A percentile compares a stretch with the other conserved stretches of the same genome.
These are phyloP conservation scores for Misgurnus mizolepis DNA, from an alignment of 2,113 vertebrate species.

Conservation along the genomic window DNA sequence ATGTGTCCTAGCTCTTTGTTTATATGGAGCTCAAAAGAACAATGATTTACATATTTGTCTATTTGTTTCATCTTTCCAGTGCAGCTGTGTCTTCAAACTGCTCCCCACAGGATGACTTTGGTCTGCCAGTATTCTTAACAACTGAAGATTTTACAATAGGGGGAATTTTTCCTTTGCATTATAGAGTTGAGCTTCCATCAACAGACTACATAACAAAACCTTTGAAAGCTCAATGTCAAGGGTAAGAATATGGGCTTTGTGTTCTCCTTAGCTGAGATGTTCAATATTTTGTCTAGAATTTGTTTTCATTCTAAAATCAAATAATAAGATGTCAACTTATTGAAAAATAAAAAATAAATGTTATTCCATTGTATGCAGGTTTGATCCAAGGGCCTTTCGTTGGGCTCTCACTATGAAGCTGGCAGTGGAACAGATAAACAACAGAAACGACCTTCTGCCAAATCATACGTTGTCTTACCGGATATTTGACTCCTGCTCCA, in stretches of 20 bases:
- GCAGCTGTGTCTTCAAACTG: conserved; percentile 50
- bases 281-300: background rate
- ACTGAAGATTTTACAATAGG: conserved; percentile 63
- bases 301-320: background rate
- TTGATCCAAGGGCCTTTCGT: conserved; percentile 74
- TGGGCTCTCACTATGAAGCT: conserved; percentile 75
- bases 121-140: conserved; percentile 58
- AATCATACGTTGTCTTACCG: conserved; percentile 73
- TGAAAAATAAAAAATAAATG: background rate
- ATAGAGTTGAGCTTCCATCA: conserved; percentile 68
- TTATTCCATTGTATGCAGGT: conserved; percentile 55
- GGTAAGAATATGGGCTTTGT: conserved; percentile 58
- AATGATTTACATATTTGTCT: conserved; percentile 50
- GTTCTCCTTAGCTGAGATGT: background rate
- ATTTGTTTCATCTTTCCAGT: conserved; percentile 35
- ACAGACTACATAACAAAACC: conserved; percentile 66
- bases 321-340: background rate
- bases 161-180: conserved; percentile 70
- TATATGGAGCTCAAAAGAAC: conserved; percentile 22
- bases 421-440: conserved; percentile 76
- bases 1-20: background rate
- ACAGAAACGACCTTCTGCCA: conserved; percentile 61
- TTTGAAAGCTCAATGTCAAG: conserved; percentile 66
- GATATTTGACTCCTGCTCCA: conserved; percentile 77
- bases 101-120: conserved; percentile 52